phyloP scores from a whole-genome alignment of 2,797 vertebrate species.

The Pempheris klunzingeri region DNA sequence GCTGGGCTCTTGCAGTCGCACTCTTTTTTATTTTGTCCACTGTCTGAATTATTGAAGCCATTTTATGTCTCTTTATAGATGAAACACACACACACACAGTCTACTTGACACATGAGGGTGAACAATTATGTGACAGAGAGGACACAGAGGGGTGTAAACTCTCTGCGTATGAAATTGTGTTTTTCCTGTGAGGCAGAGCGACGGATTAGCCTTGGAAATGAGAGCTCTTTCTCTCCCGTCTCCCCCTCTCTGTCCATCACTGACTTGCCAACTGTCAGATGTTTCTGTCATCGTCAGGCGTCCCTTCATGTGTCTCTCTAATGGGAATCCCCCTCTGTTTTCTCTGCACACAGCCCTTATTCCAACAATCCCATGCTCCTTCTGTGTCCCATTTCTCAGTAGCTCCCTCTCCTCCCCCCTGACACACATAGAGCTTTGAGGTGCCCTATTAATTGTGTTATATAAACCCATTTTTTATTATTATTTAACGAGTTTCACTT shows the following conservation, averaged over 20 bases:
- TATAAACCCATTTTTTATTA: slow-evolving; percentile 45
- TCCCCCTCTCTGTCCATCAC: slow-evolving; percentile 70
- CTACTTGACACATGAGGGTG: slow-evolving; percentile 15
- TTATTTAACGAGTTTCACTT: slow-evolving; percentile 43
- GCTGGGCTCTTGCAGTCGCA: background rate
- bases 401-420: slow-evolving; percentile 36
- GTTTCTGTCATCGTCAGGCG: slow-evolving; percentile 70
- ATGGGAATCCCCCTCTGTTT: slow-evolving; percentile 74
- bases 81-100: background rate
- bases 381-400: slow-evolving; percentile 38
- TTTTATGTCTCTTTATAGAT: slow-evolving; percentile 13
- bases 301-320: slow-evolving; percentile 75
- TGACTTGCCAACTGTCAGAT: slow-evolving; percentile 68
- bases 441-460: slow-evolving; percentile 57
- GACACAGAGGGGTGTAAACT: slow-evolving; percentile 51
- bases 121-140: slow-evolving; percentile 30
- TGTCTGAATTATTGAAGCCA: slow-evolving; percentile 26
- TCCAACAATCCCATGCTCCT: slow-evolving; percentile 45
- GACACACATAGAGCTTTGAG: slow-evolving; percentile 53
- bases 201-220: slow-evolving; percentile 55
- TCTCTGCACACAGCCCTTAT: slow-evolving; percentile 50
- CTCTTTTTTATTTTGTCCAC: slow-evolving; percentile 8
- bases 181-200: slow-evolving; percentile 40
- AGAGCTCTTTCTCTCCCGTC: slow-evolving; percentile 41
- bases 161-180: slow-evolving; percentile 21